These are phyloP conservation scores for Aporrectodea caliginosa DNA, from an alignment of 1,140 invertebrate species.

Conservation along the genomic window DNA sequence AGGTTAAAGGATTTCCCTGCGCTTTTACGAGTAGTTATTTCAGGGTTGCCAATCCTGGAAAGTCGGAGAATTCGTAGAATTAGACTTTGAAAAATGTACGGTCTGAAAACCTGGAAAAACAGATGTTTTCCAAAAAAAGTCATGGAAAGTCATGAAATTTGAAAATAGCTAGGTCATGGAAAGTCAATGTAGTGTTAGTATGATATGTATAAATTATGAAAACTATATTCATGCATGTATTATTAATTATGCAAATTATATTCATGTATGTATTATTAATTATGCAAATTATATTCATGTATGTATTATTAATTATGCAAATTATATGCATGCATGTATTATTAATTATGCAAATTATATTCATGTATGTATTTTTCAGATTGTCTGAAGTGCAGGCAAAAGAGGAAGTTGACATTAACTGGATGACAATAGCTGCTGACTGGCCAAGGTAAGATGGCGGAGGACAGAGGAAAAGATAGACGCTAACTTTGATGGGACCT, in stretches of 20 bases:
- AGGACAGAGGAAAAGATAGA: neutral
- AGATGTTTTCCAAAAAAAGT: too few species aligned
- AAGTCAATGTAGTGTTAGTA: neutral
- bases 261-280: neutral
- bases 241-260: neutral
- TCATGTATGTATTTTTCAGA: constrained; percentile 43
- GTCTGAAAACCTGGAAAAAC: too few species aligned
- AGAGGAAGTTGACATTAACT: constrained; percentile 58
- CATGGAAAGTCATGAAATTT: too few species aligned
- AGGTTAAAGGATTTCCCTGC: constrained; percentile 44
- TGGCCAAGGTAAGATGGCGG: constrained; percentile 51
- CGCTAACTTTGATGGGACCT: neutral
- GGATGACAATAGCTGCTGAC: constrained; percentile 54
- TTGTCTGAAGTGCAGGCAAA: constrained; percentile 47
- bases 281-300: too few species aligned
- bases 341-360: too few species aligned
- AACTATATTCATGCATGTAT: neutral
- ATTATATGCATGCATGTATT: too few species aligned
- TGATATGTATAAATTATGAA: neutral
- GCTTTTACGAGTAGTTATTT: neutral
- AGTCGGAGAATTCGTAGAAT: neutral
- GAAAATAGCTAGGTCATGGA: too few species aligned
- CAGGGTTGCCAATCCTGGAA: neutral
- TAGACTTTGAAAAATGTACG: too few species aligned
- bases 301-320: too few species aligned